Base-by-base conservation (phyloP, 2,888 invertebrate genomes). In the Drosophila siamana region DNA sequence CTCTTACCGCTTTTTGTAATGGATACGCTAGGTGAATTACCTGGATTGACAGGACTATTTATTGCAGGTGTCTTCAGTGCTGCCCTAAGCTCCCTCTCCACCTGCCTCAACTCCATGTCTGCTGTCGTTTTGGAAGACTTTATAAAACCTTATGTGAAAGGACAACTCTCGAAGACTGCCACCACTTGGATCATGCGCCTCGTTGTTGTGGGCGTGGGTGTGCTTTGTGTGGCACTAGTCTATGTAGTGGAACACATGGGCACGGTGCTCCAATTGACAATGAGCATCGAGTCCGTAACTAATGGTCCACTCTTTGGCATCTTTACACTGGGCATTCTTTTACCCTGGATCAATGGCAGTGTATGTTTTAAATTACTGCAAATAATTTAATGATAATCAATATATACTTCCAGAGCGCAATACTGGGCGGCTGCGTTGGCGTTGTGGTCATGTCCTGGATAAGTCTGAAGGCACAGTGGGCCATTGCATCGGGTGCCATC, bases 41-140 rank as follows among this genome's bases (percentile, higher is more conserved):
- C 96, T 0, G 98, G 98, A 2, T 93, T 98, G 79, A 95, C 97
- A 0, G 98, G 98, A 4, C 92, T 98, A 26, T 98, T 98, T 89
- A 95, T 98, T 0, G 97, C 98, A 26, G 97, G 97, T 30, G 95
- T 98, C 1, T 98, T 98, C 86, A 97, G 97, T 92, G 98, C 97
- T 15, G 96, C 98, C 8, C 92, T 98, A 5, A 96, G 96, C 89
- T 96, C 96, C 0, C 92, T 96, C 19, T 96, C 96, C 16, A 96
- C 96, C 13, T 96, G 96, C 64, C 91, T 96, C 28, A 96, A 96
- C 89, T 96, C 96, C 0, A 94, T 96, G 93, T 95, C 96, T 0
- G 96, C 96, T 0, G 95, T 96, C 0, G 94, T 95, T 0, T 89
- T 96, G 43, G 95, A 96, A 90, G 96, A 96, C 87, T 94, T 96